A percentile compares a stretch with the other conserved stretches of the same genome.
phyloP scores from a whole-genome alignment of 1,140 invertebrate species.

The Drosophila sp. region DNA sequence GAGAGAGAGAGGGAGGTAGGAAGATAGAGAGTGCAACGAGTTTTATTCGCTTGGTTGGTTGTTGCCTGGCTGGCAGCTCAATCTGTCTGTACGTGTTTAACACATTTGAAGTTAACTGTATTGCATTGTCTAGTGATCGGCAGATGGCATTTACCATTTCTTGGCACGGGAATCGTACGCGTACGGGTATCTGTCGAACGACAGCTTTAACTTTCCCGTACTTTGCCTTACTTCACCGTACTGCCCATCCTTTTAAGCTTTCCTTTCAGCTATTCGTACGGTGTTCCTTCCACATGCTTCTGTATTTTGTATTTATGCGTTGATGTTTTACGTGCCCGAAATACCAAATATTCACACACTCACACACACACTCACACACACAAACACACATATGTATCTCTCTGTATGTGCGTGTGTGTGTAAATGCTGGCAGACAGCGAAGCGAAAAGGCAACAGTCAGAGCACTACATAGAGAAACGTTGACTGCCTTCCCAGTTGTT shows the following conservation, averaged over 20 bases:
- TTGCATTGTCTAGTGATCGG: conserved; percentile 10
- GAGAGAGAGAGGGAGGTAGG: not conserved
- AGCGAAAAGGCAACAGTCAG: conserved; percentile 32
- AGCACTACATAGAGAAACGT: conserved; percentile 17
- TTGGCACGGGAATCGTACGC: too few species aligned
- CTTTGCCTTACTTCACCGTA: not conserved
- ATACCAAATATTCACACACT: conserved; percentile 45
- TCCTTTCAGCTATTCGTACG: conserved; percentile 22
- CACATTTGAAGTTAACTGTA: conserved; percentile 4
- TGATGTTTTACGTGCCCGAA: conserved; percentile 77
- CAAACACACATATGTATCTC: conserved; percentile 28
- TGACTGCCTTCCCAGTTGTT: conserved; percentile 13
- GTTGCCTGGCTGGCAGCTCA: not conserved
- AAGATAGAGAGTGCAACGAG: not conserved
- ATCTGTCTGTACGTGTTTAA: conserved; percentile 4
- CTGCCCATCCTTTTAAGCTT: conserved; percentile 17
- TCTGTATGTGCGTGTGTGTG: conserved; percentile 61
- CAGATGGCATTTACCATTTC: conserved; percentile 4
- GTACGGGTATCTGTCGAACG: not conserved
- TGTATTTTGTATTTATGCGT: conserved; percentile 72
- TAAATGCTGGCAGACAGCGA: conserved; percentile 47
- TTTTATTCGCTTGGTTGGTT: not conserved
- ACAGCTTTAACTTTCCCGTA: conserved; percentile 1
- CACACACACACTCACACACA: conserved; percentile 17
- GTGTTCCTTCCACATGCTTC: conserved; percentile 34